Evolutionary conservation across 2,113 vertebrate genomes (phyloP).

Genomic region (Pelecanus crispus): DNA sequence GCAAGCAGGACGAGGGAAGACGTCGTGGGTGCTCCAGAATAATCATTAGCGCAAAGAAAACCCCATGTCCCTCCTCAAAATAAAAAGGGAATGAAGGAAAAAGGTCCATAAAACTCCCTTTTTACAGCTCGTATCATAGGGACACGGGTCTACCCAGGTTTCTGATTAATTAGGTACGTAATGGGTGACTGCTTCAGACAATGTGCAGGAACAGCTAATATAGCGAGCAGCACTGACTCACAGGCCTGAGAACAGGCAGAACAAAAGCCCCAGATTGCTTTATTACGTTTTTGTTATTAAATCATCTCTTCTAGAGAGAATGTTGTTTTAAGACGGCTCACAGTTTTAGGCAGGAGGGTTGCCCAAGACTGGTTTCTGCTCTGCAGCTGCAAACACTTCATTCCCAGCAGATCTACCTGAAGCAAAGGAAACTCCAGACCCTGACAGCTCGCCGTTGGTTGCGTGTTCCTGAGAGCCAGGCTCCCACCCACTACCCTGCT

Average conservation of each 20-base stretch:
- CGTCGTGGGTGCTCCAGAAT: not conserved
- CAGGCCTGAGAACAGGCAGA: not conserved
- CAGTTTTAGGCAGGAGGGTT: not conserved
- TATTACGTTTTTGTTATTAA: not conserved
- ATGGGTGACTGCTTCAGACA: not conserved
- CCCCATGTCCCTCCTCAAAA: not conserved
- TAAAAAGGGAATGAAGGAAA: not conserved
- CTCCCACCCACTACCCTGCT: not conserved
- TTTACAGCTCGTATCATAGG: not conserved
- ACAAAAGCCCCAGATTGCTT: not conserved
- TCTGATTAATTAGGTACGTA: constrained; percentile 2
- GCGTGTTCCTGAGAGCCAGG: accelerated
- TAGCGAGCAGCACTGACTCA: not conserved
- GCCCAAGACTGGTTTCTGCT: not conserved
- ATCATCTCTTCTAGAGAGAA: not conserved
- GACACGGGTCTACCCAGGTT: not conserved
- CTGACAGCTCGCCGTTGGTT: not conserved
- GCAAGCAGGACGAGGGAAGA: not conserved
- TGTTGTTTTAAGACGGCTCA: not conserved
- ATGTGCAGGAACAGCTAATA: not conserved
- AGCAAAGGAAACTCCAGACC: not conserved
- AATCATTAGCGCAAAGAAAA: not conserved
- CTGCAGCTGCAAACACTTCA: not conserved
- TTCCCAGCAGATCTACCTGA: not conserved
- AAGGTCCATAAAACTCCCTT: not conserved